Percentiles rank a stretch among this genome's conserved stretches.
Evolutionary conservation across 2,797 vertebrate genomes (phyloP).

Genomic region (Pseudopleuronectes americanus): DNA sequence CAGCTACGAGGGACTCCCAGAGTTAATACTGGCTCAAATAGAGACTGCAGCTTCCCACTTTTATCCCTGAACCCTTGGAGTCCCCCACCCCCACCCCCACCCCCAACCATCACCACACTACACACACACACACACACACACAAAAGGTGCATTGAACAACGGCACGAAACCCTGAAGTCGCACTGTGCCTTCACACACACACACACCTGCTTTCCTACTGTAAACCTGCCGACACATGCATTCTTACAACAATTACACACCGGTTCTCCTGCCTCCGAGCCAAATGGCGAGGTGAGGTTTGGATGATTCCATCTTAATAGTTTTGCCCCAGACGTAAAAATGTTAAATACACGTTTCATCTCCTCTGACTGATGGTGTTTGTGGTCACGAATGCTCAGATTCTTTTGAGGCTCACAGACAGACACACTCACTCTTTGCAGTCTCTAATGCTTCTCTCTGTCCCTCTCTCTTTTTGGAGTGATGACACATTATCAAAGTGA

Average conservation of each 20-base stretch:
- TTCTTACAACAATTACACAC: constrained; percentile 66
- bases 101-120: too few species aligned
- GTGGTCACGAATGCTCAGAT: constrained; percentile 4
- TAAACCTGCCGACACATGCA: constrained; percentile 64
- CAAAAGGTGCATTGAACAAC: constrained; percentile 61
- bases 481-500: constrained; percentile 74
- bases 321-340: constrained; percentile 29
- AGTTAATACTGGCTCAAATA: constrained; percentile 56
- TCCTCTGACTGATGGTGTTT: constrained; percentile 31
- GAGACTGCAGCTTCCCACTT: constrained; percentile 32
- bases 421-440: constrained; percentile 14
- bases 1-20: constrained; percentile 39
- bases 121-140: neutral
- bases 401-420: constrained; percentile 9
- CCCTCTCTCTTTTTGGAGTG: constrained; percentile 32
- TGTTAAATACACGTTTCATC: constrained; percentile 36
- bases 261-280: constrained; percentile 20
- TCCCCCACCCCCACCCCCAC: constrained; percentile 33
- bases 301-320: constrained; percentile 50
- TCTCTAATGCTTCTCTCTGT: constrained; percentile 26
- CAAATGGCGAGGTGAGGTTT: constrained; percentile 30
- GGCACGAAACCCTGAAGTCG: constrained; percentile 39
- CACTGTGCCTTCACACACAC: neutral
- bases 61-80: constrained; percentile 50
- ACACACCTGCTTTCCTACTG: constrained; percentile 45